A percentile compares a stretch with the other conserved stretches of the same genome.
phyloP scores from a whole-genome alignment of 2,113 vertebrate genomes.

The Delphinapterus leucas region DNA sequence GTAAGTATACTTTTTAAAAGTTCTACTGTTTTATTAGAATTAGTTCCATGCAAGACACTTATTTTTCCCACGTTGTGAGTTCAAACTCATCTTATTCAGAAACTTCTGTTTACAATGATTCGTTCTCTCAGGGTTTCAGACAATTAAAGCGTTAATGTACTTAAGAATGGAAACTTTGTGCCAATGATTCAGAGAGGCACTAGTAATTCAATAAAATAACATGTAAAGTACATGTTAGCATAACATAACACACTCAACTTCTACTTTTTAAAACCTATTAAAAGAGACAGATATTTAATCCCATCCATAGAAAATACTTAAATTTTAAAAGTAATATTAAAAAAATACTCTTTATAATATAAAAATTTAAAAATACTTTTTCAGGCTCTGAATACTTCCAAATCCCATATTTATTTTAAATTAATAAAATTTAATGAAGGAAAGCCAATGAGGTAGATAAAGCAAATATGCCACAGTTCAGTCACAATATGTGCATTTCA shows the following conservation, averaged over 20 bases:
- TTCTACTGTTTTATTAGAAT: background rate
- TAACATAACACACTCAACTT: background rate
- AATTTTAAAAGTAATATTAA: background rate
- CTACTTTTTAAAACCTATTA: background rate
- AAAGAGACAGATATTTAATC: conserved; percentile 7
- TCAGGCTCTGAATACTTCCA: background rate
- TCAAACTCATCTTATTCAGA: background rate
- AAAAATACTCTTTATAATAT: background rate
- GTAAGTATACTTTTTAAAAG: background rate
- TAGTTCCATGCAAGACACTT: background rate
- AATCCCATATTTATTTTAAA: conserved; percentile 1
- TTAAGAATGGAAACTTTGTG: background rate
- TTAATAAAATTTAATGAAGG: conserved; percentile 1
- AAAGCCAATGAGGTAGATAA: background rate
- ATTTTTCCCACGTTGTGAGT: background rate
- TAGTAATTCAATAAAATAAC: background rate
- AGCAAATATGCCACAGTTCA: background rate
- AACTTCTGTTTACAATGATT: background rate
- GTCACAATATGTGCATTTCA: background rate
- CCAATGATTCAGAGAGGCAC: background rate
- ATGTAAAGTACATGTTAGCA: background rate
- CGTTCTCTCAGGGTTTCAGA: background rate
- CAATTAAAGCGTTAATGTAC: background rate
- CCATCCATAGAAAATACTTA: background rate
- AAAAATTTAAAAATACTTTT: background rate